Base-by-base conservation (phyloP, 2,888 invertebrate species). In the Bombylius major region DNA sequence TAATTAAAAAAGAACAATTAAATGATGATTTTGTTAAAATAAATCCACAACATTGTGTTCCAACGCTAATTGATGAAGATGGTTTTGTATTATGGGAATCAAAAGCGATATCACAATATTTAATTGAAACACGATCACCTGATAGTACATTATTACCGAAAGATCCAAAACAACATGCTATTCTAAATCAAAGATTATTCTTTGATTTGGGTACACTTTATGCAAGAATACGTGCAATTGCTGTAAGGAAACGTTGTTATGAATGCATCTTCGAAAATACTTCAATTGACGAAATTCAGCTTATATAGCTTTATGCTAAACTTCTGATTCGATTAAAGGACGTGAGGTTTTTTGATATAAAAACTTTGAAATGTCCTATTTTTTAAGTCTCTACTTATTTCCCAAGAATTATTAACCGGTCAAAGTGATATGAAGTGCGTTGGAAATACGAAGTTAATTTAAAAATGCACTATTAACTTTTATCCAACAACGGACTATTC, bases 61-160 rank as follows among this genome's bases (percentile, higher is more conserved):
- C 86, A 9, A 84, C 85, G 9, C 23, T 23, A 23, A 71, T 86
- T 56, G 80, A 81, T 33, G 86, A 86, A 66, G 77, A 81, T 56
- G 83, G 82, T 12, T 82, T 83, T 65, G 68, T 77, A 13, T 60
- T 86, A 51, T 84, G 83, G 82, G 86, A 86, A 67, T 83, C 83
- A 62, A 77, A 81, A 45, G 83, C 84, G 9, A 84, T 84, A 58
- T 77, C 79, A 5, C 71, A 77, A 50, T 86, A 85, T 67, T 73
- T 85, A 60, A 81, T 78, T 1, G 78, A 78, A 67, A 80, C 77
- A 1, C 80, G 79, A 65, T 42, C 52, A 32, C 57, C 60, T 6
- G 78, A 81, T 62, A 80, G 80, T 58, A 67, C 70, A 45, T 70
- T 83, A 33, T 84, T 83, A 68, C 84, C 85, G 1, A 78, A 76